These are phyloP conservation scores for Pseudochaenichthys georgianus DNA, from an alignment of 2,797 vertebrate genomes.

Conservation along the genomic window DNA sequence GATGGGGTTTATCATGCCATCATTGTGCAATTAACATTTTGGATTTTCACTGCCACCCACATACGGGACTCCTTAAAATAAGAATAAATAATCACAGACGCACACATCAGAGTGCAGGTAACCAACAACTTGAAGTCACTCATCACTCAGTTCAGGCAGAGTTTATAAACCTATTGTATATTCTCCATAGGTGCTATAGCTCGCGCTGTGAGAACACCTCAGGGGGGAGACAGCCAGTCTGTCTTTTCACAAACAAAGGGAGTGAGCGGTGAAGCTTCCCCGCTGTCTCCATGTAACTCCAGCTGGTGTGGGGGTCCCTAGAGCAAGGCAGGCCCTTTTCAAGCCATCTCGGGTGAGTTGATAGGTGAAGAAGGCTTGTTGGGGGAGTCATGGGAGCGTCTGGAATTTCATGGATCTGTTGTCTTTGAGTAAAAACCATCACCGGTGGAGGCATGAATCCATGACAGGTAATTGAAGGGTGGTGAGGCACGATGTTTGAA, in stretches of 20 bases:
- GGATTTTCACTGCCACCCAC: constrained; percentile 9
- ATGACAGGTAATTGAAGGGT: constrained; percentile 4
- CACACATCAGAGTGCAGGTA: not conserved
- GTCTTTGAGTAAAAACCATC: constrained; percentile 33
- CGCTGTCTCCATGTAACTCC: constrained; percentile 30
- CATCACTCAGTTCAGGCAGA: constrained; percentile 13
- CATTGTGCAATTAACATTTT: constrained; percentile 34
- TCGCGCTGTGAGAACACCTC: constrained; percentile 13
- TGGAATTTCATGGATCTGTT: constrained; percentile 34
- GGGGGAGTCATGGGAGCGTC: constrained; percentile 18
- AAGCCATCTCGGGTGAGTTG: constrained; percentile 42
- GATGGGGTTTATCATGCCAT: constrained; percentile 7
- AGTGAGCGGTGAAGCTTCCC: constrained; percentile 29
- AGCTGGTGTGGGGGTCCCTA: constrained; percentile 29
- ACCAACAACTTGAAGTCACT: constrained; percentile 10
- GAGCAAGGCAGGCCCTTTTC: constrained; percentile 34
- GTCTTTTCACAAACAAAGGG: constrained; percentile 39
- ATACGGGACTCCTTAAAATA: constrained; percentile 15
- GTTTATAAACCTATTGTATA: constrained; percentile 45
- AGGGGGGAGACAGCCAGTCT: constrained; percentile 13
- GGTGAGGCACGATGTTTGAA: constrained; percentile 6
- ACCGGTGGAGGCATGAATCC: constrained; percentile 19
- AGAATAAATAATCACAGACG: constrained; percentile 12
- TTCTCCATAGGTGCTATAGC: constrained; percentile 22
- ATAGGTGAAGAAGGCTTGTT: constrained; percentile 27